A percentile compares a stretch with the other conserved stretches of the same genome.
These are phyloP conservation scores for Sanderia malayensis DNA, from an alignment of 30 jellyfish, hydroid and myxozoan species.

Conservation along the genomic window DNA sequence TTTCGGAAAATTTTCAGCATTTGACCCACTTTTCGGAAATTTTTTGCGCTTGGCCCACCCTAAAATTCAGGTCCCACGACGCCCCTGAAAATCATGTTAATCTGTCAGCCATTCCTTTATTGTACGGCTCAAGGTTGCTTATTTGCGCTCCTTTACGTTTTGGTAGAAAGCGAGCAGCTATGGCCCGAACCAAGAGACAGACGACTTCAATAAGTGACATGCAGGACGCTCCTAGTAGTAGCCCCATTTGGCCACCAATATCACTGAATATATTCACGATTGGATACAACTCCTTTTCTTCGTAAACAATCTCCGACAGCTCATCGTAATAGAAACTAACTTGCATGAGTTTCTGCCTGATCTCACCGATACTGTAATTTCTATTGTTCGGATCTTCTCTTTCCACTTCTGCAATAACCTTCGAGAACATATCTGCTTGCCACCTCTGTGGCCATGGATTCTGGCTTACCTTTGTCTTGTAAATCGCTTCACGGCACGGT, in stretches of 20 bases:
- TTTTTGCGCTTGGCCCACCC: too few relatives aligned
- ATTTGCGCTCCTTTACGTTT: too few relatives aligned
- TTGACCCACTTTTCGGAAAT: too few relatives aligned
- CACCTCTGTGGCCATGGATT: conserved; percentile 50
- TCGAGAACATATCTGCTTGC: conserved; percentile 8
- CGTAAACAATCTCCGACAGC: not conserved
- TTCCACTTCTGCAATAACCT: not conserved
- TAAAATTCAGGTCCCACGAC: too few relatives aligned
- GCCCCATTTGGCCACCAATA: conserved; percentile 23
- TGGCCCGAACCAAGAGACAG: not conserved
- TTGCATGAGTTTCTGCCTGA: not conserved
- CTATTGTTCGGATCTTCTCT: not conserved
- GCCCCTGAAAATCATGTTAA: too few relatives aligned
- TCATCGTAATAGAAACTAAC: not conserved
- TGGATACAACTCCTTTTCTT: conserved; percentile 2
- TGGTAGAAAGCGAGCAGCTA: not conserved
- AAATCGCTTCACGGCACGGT: conserved; percentile 33
- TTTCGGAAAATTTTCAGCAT: too few relatives aligned
- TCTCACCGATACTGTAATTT: conserved; percentile 3
- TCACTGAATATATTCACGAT: not conserved
- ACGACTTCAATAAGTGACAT: not conserved
- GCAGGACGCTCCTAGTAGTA: conserved; percentile 11
- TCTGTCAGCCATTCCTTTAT: too few relatives aligned
- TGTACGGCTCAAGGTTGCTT: too few relatives aligned
- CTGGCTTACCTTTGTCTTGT: conserved; percentile 21